Evolutionary conservation across 1,140 invertebrate species (phyloP).

Genomic region (Musca domestica): DNA sequence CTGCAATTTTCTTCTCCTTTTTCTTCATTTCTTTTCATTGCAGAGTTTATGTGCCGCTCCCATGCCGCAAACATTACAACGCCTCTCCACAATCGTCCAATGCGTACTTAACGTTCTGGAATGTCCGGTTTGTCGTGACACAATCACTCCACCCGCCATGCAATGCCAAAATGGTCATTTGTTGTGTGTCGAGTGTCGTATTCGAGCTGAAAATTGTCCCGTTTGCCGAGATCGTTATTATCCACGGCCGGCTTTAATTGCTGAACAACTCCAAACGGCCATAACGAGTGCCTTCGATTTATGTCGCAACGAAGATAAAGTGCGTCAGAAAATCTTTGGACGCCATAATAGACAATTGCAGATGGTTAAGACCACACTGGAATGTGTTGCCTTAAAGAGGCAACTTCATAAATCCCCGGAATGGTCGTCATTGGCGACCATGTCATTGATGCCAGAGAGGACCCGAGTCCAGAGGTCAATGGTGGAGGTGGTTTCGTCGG

Average conservation of each 20-base stretch:
- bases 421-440: background rate
- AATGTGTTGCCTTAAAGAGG: background rate
- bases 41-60: slow-evolving; percentile 57
- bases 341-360: slow-evolving; percentile 42
- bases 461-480: background rate
- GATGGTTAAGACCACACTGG: slow-evolving; percentile 9
- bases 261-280: slow-evolving; percentile 55
- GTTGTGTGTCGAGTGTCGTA: slow-evolving; percentile 62
- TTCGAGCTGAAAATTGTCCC: slow-evolving; percentile 61
- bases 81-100: slow-evolving; percentile 56
- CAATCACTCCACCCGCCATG: slow-evolving; percentile 61
- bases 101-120: slow-evolving; percentile 60
- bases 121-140: slow-evolving; percentile 64
- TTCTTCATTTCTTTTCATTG: background rate
- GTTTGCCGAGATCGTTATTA: slow-evolving; percentile 59
- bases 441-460: slow-evolving; percentile 4
- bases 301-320: slow-evolving; percentile 39
- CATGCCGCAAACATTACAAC: slow-evolving; percentile 57
- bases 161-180: slow-evolving; percentile 69
- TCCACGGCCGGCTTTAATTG: slow-evolving; percentile 39
- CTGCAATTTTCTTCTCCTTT: background rate
- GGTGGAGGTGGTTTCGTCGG: too few species aligned
- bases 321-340: slow-evolving; percentile 43
- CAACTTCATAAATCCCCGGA: background rate
- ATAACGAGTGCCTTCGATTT: slow-evolving; percentile 56